A percentile compares a stretch with the other conserved stretches of the same genome.
These are phyloP conservation scores for Erebia palarica DNA, from an alignment of 2,888 invertebrate species.

Conservation along the genomic window DNA sequence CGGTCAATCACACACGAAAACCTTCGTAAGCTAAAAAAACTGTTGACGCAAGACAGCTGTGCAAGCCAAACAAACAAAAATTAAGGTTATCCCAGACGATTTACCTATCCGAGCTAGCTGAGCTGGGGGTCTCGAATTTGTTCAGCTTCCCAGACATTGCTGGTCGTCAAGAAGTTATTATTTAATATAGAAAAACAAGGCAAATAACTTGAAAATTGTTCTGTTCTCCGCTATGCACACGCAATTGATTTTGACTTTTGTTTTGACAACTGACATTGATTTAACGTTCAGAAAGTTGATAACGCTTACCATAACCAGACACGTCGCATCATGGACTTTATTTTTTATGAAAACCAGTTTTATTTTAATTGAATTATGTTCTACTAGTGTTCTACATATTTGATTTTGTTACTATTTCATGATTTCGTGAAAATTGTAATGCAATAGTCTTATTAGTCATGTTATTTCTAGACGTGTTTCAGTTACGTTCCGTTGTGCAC, in stretches of 20 bases:
- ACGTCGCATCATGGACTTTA: no score
- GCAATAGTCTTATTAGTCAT: background rate
- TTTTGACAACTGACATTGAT: slow-evolving; percentile 37
- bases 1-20: slow-evolving; percentile 61
- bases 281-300: slow-evolving; percentile 29
- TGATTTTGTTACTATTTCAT: background rate
- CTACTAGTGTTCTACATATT: no score
- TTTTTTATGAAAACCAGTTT: background rate
- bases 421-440: background rate
- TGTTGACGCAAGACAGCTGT: slow-evolving; percentile 74
- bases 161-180: slow-evolving; percentile 41
- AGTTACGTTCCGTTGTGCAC: slow-evolving; percentile 35
- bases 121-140: slow-evolving; percentile 92
- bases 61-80: slow-evolving; percentile 74
- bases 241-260: slow-evolving; percentile 25
- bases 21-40: slow-evolving; percentile 54
- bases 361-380: background rate
- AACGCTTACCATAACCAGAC: no score
- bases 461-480: slow-evolving; percentile 28
- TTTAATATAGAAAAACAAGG: slow-evolving; percentile 42
- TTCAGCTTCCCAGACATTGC: slow-evolving; percentile 79
- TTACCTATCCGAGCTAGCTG: slow-evolving; percentile 96
- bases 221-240: slow-evolving; percentile 57
- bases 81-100: slow-evolving; percentile 63
- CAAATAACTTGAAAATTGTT: slow-evolving; percentile 41